These are phyloP conservation scores for Drosophila nannoptera DNA, from an alignment of 1,140 invertebrate genomes.

Conservation along the genomic window DNA sequence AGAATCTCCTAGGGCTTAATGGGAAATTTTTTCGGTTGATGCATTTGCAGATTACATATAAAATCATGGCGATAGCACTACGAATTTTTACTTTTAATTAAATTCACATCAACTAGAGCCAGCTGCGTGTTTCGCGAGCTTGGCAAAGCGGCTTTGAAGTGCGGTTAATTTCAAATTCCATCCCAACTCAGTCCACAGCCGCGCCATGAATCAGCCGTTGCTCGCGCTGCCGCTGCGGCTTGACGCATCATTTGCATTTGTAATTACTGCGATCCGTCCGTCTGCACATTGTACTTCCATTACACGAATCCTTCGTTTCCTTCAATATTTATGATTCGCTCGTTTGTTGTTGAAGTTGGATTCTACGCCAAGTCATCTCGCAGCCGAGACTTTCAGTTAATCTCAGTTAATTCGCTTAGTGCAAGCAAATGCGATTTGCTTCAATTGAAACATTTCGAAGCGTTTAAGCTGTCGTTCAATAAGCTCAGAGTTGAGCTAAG, in stretches of 20 bases:
- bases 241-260: conserved; percentile 51
- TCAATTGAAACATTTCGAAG: conserved; percentile 25
- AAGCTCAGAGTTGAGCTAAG: conserved; percentile 22
- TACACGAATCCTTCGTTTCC: too few relatives aligned
- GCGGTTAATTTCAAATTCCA: not conserved
- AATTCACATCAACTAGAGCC: conserved; percentile 36
- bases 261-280: conserved; percentile 40
- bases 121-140: conserved; percentile 26
- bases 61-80: conserved; percentile 7
- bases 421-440: not conserved
- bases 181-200: not conserved
- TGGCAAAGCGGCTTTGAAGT: conserved; percentile 12
- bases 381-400: not conserved
- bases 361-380: too few relatives aligned
- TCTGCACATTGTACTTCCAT: not conserved
- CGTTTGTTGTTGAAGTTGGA: not conserved
- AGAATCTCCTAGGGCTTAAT: too few relatives aligned
- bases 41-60: conserved; percentile 1
- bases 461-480: conserved; percentile 35
- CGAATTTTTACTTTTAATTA: conserved; percentile 33
- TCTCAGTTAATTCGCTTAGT: not conserved
- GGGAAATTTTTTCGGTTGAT: not conserved
- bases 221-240: conserved; percentile 20
- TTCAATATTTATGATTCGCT: conserved; percentile 10
- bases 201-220: too few relatives aligned